Conservation (phyloP, 2,113 vertebrate species). For the Aramus guarauna region DNA sequence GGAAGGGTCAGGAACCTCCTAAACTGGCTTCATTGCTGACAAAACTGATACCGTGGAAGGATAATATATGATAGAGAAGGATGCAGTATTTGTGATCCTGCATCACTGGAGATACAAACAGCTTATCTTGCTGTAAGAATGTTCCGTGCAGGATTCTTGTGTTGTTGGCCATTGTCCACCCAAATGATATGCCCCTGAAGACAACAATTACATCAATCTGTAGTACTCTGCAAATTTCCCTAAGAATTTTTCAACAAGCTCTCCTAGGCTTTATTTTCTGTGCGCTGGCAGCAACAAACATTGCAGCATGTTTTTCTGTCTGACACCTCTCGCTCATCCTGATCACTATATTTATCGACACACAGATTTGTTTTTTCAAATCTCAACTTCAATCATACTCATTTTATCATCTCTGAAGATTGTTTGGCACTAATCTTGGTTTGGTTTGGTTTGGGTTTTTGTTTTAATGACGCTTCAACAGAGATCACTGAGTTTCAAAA, state of each 20-base stretch:
- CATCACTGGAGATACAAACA: not conserved
- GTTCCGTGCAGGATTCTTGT: not conserved
- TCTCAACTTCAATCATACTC: conserved; percentile 17
- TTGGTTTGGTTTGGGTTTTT: conserved; percentile 24
- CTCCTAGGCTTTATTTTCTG: conserved; percentile 5
- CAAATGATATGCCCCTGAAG: not conserved
- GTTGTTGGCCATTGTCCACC: not conserved
- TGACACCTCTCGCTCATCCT: conserved; percentile 29
- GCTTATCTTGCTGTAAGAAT: not conserved
- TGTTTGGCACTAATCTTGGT: conserved; percentile 23
- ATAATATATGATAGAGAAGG: not conserved
- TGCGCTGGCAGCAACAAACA: not conserved
- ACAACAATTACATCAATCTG: not conserved
- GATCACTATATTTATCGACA: conserved; percentile 48
- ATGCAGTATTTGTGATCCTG: not conserved
- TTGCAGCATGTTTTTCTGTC: conserved; percentile 57
- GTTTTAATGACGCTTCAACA: conserved; percentile 18
- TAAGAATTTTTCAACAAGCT: not conserved
- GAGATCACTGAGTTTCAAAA: not conserved
- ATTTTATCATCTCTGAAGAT: conserved; percentile 25
- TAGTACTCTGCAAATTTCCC: not conserved
- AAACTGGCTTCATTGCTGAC: not conserved
- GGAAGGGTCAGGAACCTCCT: not conserved
- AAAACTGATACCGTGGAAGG: not conserved
- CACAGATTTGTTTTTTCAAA: conserved; percentile 61